Base-by-base conservation (phyloP, 2,888 invertebrate species). In the Iselma pallidipennis region DNA sequence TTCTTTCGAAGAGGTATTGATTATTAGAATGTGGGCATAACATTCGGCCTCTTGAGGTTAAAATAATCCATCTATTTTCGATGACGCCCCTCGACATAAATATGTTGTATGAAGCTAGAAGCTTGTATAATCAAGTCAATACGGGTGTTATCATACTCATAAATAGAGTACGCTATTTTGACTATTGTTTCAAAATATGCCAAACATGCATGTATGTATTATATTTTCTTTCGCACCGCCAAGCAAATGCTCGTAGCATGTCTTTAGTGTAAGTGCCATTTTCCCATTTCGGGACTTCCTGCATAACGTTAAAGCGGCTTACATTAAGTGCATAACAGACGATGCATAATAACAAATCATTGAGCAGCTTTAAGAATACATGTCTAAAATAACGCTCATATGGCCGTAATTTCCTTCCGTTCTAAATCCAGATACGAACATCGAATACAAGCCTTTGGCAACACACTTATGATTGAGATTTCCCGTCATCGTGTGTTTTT, bases 291-390 rank as follows among this genome's bases (percentile, higher is more conserved):
- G 55, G 28, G 59, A 63, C 59, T 55, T 57, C 25, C 51, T 49
- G 48, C 55, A 21, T 45, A 19, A 21, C 29, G 23, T 42, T 50
- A 66, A 66, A 66, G 66, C 49, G 56, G 66, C 66, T 66, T 66
- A 66, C n/a, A 56, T 48, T 61, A 63, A 66, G 63, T 61, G 63
- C 66, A 60, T 52, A 63, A 61, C 63, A 59, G 63, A 66, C 53
- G 55, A 61, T 61, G 61, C 58, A 63, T 63, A 63, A 66, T 59
- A 56, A 63, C 63, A 63, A 63, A 63, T 63, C 66, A 66, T 63
- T 58, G 51, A 57, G 56, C 52, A 49, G 55, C 58, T 59, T 55
- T 60, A 55, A 61, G 62, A 63, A 58, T 58, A 37, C 1, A 14
- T 54, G 26, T 51, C 66, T 66, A 60, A 61, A 63, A 66, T 37